A percentile compares a stretch with the other conserved stretches of the same genome.
Evolutionary conservation across 2,113 vertebrate species (phyloP).

Genomic region (Aphelocoma coerulescens): DNA sequence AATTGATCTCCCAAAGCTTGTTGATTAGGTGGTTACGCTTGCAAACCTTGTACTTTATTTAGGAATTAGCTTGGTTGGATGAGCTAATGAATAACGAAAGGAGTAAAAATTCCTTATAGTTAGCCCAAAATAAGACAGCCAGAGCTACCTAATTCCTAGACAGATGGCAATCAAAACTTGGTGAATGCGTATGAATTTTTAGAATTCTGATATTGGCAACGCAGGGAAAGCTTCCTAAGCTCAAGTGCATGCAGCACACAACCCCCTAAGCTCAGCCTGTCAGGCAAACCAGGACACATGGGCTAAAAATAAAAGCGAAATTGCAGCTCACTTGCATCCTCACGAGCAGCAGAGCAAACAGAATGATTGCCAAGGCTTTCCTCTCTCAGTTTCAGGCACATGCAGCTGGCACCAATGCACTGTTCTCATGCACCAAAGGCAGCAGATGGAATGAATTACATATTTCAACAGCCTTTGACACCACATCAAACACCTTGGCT

Average conservation of each 20-base stretch:
- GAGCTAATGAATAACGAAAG: neutral
- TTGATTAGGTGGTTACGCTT: neutral
- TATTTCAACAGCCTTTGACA: slow-evolving; percentile 71
- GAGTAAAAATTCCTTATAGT: neutral
- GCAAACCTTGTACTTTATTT: neutral
- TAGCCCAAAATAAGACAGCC: neutral
- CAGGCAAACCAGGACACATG: neutral
- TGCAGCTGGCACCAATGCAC: neutral
- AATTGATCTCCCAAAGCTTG: neutral
- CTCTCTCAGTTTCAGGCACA: slow-evolving; percentile 9
- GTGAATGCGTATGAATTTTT: neutral
- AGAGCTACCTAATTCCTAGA: neutral
- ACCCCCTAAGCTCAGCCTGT: neutral
- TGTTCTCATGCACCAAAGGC: neutral
- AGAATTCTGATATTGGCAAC: neutral
- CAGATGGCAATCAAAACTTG: neutral
- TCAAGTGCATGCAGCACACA: neutral
- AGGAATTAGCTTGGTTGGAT: neutral
- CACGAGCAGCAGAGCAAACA: neutral
- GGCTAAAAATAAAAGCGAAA: neutral
- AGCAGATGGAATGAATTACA: slow-evolving; percentile 71
- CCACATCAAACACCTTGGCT: slow-evolving; percentile 67
- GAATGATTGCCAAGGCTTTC: slow-evolving; percentile 26
- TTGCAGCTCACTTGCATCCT: slow-evolving; percentile 21
- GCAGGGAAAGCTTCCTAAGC: neutral